Base-by-base conservation (phyloP, 1,140 invertebrate genomes). In the Trachymyrmex septentrionalis region DNA sequence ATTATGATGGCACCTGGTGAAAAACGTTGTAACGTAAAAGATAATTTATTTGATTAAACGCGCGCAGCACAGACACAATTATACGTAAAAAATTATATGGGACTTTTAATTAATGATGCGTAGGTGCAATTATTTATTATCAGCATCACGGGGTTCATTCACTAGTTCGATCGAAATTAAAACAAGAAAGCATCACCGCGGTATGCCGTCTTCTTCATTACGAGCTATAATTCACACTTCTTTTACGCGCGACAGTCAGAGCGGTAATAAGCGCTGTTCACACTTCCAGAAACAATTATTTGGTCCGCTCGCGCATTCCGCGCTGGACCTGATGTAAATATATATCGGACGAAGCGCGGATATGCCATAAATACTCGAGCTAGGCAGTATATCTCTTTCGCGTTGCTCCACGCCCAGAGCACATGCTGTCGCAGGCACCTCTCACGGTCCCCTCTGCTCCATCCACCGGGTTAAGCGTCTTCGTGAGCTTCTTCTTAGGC, bases 381-480 rank as follows among this genome's bases (percentile, higher is more conserved):
- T 90, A 93, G 88, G 93, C 93, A 93, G 93, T 95, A 95, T 94
- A 94, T 95, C 94, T 95, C 93, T 93, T 95, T 95, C 94, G 93
- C 90, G 91, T 93, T 93, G 93, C 92, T 94, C 93, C 93, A 94
- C 94, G 94, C 94, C 94, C 94, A 91, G 86, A 94, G 94, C 94
- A 94, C 94, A 94, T 95, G 94, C 94, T 94, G 91, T 93, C 92
- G 91, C 90, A 88, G 89, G 61, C 87, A 91, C 87, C 87, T 91
- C 48, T 67, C 53, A 75, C 88, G 80, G 75, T 34, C n/a, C 85
- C 76, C 81, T 66, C 59, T 55, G 30, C 61, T 21, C 44, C 77
- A 44, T 21, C 44, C 77, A 44, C 3, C 69, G 27, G 55, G 34
- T 34, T 38, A 57, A 81, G 50, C 30, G 21, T 86, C 73, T 86